Percentiles rank a stretch among this genome's conserved stretches.
Evolutionary conservation across 2,797 vertebrate genomes (phyloP).

Genomic region (Poecilia velifera): DNA sequence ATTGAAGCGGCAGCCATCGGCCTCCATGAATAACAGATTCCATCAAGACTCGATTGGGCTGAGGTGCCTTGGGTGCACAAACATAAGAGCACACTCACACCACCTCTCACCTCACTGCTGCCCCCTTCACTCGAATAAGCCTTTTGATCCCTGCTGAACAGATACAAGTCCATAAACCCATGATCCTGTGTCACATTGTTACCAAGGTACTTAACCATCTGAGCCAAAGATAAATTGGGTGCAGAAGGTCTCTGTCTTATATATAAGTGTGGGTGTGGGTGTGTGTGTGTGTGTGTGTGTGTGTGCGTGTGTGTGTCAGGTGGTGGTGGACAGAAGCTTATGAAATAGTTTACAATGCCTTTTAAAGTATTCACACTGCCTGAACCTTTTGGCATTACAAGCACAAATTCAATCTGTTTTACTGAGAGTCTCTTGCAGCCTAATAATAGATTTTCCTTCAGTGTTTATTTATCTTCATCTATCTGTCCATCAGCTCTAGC

Average conservation of each 20-base stretch:
- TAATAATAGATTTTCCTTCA: not conserved
- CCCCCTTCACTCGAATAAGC: slow-evolving; percentile 26
- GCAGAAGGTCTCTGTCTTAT: slow-evolving; percentile 3
- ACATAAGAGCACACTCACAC: slow-evolving; percentile 17
- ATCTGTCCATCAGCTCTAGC: not conserved
- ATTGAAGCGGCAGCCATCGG: slow-evolving; percentile 68
- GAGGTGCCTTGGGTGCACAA: slow-evolving; percentile 36
- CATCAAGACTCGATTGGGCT: slow-evolving; percentile 69
- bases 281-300: slow-evolving; percentile 7
- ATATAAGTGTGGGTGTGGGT: not conserved
- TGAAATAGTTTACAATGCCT: slow-evolving; percentile 14
- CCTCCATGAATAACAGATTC: slow-evolving; percentile 71
- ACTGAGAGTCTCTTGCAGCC: not conserved
- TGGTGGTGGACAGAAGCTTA: not conserved
- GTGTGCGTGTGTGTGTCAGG: slow-evolving; percentile 12
- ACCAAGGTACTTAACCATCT: slow-evolving; percentile 31
- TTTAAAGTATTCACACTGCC: not conserved
- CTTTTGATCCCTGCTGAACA: slow-evolving; percentile 53
- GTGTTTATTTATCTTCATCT: not conserved
- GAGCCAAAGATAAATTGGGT: slow-evolving; percentile 32
- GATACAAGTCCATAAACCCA: slow-evolving; percentile 14
- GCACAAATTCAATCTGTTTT: not conserved
- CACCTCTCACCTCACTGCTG: slow-evolving; percentile 16
- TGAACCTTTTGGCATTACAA: not conserved
- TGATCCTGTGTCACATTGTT: slow-evolving; percentile 45